Evolutionary conservation across 2,888 invertebrate species (phyloP), one percentile per base, ranked within the genome.

Genomic region (Vesta saturnalis): DNA sequence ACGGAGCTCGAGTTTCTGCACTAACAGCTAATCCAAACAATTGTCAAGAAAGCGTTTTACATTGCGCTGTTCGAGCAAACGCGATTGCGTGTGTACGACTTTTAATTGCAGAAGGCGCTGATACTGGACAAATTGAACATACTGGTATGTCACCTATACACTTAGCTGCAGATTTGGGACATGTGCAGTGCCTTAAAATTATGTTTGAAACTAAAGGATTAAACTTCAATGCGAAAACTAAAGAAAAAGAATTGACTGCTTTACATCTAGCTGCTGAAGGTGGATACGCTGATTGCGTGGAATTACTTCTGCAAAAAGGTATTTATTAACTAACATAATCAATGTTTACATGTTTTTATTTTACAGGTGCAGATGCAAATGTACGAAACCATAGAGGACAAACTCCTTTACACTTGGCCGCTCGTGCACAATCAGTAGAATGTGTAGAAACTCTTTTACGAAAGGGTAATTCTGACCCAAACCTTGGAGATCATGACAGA

Each of bases 201-300:
- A 87, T 96, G 73, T 81, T 94, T 46, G 91, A 92, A 74, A 90
- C 91, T 3, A 91, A 93, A 56, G 88, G 90, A 68, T 88, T 90
- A 0, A 90, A 93, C 77, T 87, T 92, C 0, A 90, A 94, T 76
- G 88, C 90, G 0, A 86, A 90, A 70, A 92, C 92, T 49, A 88
- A 90, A 3, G 92, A 91, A 65, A 91, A 92, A 76, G 92, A 92
- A 72, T 90, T 92, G 10, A 94, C 93, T 0, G 91, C 94, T 0
- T 79, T 95, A 63, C 96, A 96, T 85, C 85, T 96, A 72, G 95
- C 96, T 0, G 95, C 96, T 0, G 95, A 95, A 79, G 93, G 94
- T 64, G 95, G 95, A 1, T 93, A 93, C 79, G 89, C 89, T 10
- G 94, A 95, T 60, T 94, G 94, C 77, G 89, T 95, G 0, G 91